phyloP scores from a whole-genome alignment of 2,888 invertebrate species.

The Metallyticus violacea region DNA sequence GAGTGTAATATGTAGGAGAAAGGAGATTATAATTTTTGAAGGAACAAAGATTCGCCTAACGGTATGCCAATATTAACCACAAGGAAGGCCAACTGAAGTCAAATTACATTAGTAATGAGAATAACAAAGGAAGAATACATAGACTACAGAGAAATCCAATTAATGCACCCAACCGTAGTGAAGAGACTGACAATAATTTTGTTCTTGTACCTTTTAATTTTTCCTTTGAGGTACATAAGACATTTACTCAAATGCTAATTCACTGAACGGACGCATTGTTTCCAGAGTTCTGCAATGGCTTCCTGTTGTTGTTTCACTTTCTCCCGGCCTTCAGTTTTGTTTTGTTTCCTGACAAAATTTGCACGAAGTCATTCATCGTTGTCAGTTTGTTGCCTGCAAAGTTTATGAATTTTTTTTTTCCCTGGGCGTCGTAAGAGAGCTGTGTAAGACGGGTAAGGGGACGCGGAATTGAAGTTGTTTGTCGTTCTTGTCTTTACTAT shows the following conservation, averaged over 20 bases:
- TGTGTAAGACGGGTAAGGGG: neutral
- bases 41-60: no score
- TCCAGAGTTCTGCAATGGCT: no score
- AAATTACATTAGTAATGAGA: no score
- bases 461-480: neutral
- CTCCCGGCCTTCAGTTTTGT: neutral
- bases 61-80: no score
- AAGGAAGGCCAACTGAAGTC: no score
- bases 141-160: neutral
- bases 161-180: neutral
- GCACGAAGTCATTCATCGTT: neutral
- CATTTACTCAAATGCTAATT: no score
- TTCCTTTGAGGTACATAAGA: neutral
- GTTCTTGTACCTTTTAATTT: neutral
- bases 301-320: neutral
- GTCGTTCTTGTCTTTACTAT: neutral
- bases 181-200: neutral
- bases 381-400: neutral
- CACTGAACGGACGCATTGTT: neutral
- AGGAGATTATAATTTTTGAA: no score
- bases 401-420: neutral
- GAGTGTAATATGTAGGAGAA: no score
- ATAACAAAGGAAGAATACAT: neutral
- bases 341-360: neutral
- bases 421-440: neutral